These are phyloP conservation scores for Pseudachorutes palmiensis DNA, from an alignment of 1,140 invertebrate species.

Conservation along the genomic window DNA sequence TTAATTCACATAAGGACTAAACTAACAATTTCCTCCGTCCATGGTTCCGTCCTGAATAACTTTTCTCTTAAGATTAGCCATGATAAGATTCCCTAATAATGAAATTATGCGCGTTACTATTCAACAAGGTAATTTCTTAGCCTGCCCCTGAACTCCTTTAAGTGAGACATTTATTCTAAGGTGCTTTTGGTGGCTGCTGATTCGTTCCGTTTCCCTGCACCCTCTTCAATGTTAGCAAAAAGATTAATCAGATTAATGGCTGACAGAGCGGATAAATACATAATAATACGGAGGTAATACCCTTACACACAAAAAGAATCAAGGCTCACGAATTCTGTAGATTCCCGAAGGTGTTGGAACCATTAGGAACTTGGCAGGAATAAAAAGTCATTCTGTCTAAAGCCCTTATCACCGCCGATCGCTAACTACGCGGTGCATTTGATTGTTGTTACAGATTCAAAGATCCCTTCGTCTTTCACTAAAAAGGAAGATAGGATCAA, in stretches of 20 bases:
- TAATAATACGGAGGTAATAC: not conserved
- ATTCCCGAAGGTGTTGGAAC: constrained; percentile 1
- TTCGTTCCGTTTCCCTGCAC: not conserved
- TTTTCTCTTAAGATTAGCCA: not conserved
- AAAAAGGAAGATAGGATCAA: not conserved
- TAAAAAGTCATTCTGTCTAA: not conserved
- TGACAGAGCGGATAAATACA: not conserved
- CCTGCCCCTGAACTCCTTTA: not conserved
- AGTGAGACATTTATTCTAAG: not conserved
- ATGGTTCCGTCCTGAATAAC: constrained; percentile 5
- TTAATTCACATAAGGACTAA: no score
- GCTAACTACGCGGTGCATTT: not conserved
- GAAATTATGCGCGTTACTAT: not conserved
- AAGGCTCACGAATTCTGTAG: no score
- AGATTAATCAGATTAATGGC: not conserved
- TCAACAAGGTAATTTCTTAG: not conserved
- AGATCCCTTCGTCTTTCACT: no score
- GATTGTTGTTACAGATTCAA: not conserved
- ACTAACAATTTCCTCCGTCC: not conserved
- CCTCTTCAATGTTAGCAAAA: not conserved
- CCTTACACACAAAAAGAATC: not conserved
- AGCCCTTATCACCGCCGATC: not conserved
- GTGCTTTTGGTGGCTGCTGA: no score
- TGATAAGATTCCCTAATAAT: no score
- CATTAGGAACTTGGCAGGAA: not conserved